Evolutionary conservation across 2,888 invertebrate species (phyloP).

Genomic region (Melanchra persicariae): DNA sequence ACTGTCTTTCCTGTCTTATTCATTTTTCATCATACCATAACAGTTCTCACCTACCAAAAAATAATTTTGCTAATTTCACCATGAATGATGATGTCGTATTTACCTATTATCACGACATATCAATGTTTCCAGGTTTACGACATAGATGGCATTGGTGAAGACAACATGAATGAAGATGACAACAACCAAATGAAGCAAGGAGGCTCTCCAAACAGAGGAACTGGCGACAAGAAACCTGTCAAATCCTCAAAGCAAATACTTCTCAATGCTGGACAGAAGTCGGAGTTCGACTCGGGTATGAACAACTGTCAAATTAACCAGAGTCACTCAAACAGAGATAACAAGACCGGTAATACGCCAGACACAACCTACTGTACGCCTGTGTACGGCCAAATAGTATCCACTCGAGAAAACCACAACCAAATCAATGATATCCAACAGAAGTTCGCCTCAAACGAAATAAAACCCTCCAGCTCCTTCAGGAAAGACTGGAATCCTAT

Average conservation of each 20-base stretch:
- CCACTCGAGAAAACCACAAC: constrained; percentile 87
- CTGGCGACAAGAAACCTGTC: constrained; percentile 78
- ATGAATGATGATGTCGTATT: neutral
- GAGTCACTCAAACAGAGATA: constrained; percentile 75
- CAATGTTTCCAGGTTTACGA: constrained; percentile 83
- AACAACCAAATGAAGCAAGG: constrained; percentile 60
- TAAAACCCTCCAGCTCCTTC: constrained; percentile 86
- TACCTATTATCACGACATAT: neutral
- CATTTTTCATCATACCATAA: no score
- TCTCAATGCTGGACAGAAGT: constrained; percentile 87
- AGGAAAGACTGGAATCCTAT: constrained; percentile 84
- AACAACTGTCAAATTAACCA: constrained; percentile 87
- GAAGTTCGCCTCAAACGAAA: constrained; percentile 82
- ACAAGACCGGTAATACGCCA: constrained; percentile 74
- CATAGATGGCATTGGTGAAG: constrained; percentile 86
- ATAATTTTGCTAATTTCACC: no score
- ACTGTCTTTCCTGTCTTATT: no score
- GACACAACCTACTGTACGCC: constrained; percentile 88
- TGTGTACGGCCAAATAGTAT: constrained; percentile 88
- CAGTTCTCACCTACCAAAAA: no score
- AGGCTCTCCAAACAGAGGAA: constrained; percentile 74
- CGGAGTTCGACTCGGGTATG: constrained; percentile 89
- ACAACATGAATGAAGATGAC: constrained; percentile 84
- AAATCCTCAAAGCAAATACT: constrained; percentile 89
- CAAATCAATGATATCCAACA: constrained; percentile 89